Conservation (phyloP, 2,888 invertebrate genomes). For the Nymphalis urticae region DNA sequence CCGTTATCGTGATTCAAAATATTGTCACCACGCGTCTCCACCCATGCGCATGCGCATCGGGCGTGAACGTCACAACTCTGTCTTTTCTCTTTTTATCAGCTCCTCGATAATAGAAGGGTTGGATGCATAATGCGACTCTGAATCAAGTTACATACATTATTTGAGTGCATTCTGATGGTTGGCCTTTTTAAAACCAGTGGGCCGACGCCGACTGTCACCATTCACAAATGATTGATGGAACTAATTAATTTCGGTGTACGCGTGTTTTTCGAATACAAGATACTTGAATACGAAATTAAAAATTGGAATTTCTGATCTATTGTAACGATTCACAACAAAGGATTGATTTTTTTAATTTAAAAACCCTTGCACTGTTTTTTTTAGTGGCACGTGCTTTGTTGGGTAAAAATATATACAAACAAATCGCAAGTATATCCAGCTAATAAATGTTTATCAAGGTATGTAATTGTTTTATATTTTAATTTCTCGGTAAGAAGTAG, state of each 20-base stretch:
- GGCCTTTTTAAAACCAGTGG: conserved; percentile 67
- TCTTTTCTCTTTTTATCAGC: conserved; percentile 41
- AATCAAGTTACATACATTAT: conserved; percentile 75
- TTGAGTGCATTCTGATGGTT: conserved; percentile 53
- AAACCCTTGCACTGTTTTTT: conserved; percentile 27
- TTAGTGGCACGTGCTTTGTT: conserved; percentile 25
- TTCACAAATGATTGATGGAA: conserved; percentile 78
- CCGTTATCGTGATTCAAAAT: conserved; percentile 56
- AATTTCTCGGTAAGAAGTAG: too few species aligned
- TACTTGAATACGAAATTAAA: conserved; percentile 69
- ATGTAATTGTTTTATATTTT: not conserved
- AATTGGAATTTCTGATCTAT: conserved; percentile 52
- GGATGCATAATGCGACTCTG: conserved; percentile 62
- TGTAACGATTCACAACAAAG: conserved; percentile 55
- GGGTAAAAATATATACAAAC: not conserved
- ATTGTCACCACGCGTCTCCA: conserved; percentile 66
- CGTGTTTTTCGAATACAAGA: conserved; percentile 56
- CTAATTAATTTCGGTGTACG: conserved; percentile 78
- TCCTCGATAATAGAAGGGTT: conserved; percentile 59
- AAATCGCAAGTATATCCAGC: not conserved
- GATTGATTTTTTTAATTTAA: conserved; percentile 54
- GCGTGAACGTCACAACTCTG: conserved; percentile 45
- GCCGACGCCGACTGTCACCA: conserved; percentile 66
- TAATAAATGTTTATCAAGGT: not conserved
- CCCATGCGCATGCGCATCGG: conserved; percentile 58